phyloP scores from a whole-genome alignment of 2,888 invertebrate species.

The Ochropacha duplaris region DNA sequence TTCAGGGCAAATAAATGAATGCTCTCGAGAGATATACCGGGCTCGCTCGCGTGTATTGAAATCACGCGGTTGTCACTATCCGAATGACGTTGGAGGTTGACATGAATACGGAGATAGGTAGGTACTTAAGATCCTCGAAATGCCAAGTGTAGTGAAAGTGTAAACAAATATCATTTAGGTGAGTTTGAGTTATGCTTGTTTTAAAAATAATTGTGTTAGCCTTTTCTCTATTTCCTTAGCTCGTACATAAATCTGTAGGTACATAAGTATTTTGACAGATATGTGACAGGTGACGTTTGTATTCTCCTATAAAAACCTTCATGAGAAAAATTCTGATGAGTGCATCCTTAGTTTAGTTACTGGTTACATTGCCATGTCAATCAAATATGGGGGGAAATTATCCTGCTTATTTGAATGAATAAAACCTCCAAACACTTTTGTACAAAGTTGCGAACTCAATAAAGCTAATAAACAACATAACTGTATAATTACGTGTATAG shows the following conservation, averaged over 20 bases:
- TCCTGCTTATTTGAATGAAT: too few species aligned
- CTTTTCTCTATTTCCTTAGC: constrained; percentile 7
- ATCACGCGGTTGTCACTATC: constrained; percentile 25
- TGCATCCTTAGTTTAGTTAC: too few species aligned
- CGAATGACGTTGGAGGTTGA: constrained; percentile 43
- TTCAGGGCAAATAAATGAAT: constrained; percentile 7
- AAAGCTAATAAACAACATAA: not conserved
- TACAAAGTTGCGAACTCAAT: not conserved
- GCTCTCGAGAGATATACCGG: constrained; percentile 22
- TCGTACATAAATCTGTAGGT: too few species aligned
- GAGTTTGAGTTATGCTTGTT: constrained; percentile 38
- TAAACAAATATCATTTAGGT: constrained; percentile 52
- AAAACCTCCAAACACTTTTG: too few species aligned
- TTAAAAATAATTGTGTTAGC: constrained; percentile 35
- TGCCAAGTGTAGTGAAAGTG: constrained; percentile 69
- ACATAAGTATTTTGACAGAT: too few species aligned
- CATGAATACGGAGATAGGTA: constrained; percentile 35
- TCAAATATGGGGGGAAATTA: too few species aligned
- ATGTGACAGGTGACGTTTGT: too few species aligned
- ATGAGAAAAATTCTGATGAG: too few species aligned
- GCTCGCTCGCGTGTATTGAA: constrained; percentile 23
- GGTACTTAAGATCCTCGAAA: constrained; percentile 42
- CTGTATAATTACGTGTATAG: constrained; percentile 7
- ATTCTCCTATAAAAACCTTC: too few species aligned
- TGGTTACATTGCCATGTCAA: too few species aligned